Conservation (phyloP, 2,888 invertebrate species). For the Volucella inanis region DNA sequence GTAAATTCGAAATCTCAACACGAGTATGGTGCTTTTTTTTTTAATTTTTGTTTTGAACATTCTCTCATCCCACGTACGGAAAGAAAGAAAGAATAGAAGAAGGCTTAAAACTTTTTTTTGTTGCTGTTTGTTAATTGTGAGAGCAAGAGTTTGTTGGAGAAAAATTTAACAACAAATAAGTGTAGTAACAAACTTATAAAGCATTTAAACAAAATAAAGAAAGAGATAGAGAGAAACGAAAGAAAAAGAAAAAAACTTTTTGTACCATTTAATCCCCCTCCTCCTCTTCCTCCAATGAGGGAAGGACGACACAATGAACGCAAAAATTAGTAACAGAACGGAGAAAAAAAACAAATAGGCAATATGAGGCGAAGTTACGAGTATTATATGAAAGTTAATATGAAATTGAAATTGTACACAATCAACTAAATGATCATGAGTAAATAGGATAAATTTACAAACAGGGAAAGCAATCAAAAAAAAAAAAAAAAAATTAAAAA, state of each 20-base stretch:
- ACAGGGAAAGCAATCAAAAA: background rate
- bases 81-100: conserved; percentile 33
- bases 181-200: too few relatives aligned
- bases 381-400: conserved; percentile 51
- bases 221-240: conserved; percentile 3
- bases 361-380: conserved; percentile 62
- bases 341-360: conserved; percentile 43
- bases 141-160: background rate
- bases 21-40: conserved; percentile 1
- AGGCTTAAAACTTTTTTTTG: conserved; percentile 34
- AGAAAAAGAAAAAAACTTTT: conserved; percentile 26
- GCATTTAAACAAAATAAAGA: conserved; percentile 15
- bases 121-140: conserved; percentile 22
- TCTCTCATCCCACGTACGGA: background rate
- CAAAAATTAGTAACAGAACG: conserved; percentile 44
- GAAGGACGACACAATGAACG: conserved; percentile 33
- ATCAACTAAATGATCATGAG: conserved; percentile 66
- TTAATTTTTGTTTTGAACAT: background rate
- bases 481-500: too few relatives aligned
- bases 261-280: conserved; percentile 40
- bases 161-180: too few relatives aligned
- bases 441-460: background rate
- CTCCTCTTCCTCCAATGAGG: conserved; percentile 17
- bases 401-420: conserved; percentile 61
- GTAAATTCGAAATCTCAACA: conserved; percentile 14